Evolutionary conservation across 2,888 invertebrate genomes (phyloP).

Genomic region (Andrena bucephala): DNA sequence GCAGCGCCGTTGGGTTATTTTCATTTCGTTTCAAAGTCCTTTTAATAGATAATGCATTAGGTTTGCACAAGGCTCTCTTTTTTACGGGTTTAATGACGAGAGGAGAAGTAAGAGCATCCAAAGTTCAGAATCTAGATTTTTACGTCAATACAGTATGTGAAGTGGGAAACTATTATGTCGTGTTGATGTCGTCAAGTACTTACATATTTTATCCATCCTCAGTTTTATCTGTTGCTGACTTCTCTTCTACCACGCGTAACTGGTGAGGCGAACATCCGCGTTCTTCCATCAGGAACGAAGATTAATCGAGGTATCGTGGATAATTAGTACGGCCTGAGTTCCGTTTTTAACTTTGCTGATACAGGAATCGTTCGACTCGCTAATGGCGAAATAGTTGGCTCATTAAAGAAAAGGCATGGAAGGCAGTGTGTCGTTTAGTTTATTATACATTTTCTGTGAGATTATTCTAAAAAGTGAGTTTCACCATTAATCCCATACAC

Average conservation of each 20-base stretch:
- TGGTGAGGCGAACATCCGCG: constrained; percentile 32
- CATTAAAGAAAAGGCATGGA: constrained; percentile 37
- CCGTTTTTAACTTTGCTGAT: constrained; percentile 45
- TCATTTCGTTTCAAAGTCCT: not conserved
- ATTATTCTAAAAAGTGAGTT: constrained; percentile 31
- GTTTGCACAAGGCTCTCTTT: no score
- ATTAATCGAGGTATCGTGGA: constrained; percentile 56
- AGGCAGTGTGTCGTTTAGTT: constrained; percentile 25
- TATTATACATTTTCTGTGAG: constrained; percentile 28
- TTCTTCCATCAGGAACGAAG: constrained; percentile 18
- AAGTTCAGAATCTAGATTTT: no score
- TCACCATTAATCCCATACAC: not conserved
- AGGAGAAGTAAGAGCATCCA: no score
- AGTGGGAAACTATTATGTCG: no score
- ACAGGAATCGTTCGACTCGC: constrained; percentile 45
- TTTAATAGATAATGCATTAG: no score
- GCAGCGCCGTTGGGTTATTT: not conserved
- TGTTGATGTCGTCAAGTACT: no score
- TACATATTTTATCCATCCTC: not conserved
- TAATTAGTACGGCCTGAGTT: constrained; percentile 55
- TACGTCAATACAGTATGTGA: no score
- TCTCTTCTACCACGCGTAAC: not conserved
- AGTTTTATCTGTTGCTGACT: not conserved
- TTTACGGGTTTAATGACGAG: no score
- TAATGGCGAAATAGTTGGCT: constrained; percentile 50